Percentiles rank a stretch among this genome's conserved stretches.
phyloP scores from a whole-genome alignment of 2,797 vertebrate genomes.

The Salmo trutta region DNA sequence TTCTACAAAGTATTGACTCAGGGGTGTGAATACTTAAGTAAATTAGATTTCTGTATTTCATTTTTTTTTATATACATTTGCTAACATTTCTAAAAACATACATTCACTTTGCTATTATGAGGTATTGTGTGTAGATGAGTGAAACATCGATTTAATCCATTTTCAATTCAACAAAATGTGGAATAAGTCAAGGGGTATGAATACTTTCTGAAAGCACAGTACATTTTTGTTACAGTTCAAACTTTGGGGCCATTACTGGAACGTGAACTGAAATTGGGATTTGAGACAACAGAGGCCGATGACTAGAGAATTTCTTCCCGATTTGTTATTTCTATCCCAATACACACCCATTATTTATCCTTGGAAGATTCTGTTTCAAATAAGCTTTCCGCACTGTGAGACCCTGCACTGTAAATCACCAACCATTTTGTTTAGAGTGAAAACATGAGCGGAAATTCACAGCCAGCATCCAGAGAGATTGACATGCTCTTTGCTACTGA shows the following conservation, averaged over 20 bases:
- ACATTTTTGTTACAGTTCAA: not conserved
- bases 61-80: too few relatives aligned
- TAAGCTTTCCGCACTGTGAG: conserved; percentile 13
- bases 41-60: too few relatives aligned
- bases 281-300: not conserved
- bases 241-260: not conserved
- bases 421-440: conserved; percentile 40
- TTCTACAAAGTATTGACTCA: too few relatives aligned
- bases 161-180: too few relatives aligned
- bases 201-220: not conserved
- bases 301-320: conserved; percentile 3
- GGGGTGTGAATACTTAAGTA: too few relatives aligned
- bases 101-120: too few relatives aligned
- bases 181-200: too few relatives aligned
- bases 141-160: too few relatives aligned
- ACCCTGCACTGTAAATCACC: conserved; percentile 23
- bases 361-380: conserved; percentile 20
- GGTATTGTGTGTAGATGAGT: too few relatives aligned
- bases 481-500: conserved; percentile 38
- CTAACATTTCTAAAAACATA: too few relatives aligned
- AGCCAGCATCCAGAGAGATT: conserved; percentile 24
- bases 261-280: not conserved
- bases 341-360: conserved; percentile 15
- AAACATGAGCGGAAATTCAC: conserved; percentile 32
- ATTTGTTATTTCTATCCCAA: conserved; percentile 34